A percentile compares a stretch with the other conserved stretches of the same genome.
Conservation (phyloP, 2,797 vertebrate species). For the Falco concolor region DNA sequence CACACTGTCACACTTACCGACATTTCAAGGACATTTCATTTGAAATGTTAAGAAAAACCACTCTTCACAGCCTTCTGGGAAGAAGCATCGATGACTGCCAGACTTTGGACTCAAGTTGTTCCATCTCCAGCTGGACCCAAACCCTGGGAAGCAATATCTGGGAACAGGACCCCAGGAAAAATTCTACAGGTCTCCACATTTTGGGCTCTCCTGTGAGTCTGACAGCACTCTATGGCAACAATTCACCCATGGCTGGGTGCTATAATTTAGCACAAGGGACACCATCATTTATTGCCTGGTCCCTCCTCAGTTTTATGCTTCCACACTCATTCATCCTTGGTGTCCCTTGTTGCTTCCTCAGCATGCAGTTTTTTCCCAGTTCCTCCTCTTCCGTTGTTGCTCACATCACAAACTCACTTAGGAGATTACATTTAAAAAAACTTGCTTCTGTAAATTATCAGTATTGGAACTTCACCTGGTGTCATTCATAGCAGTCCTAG, state of each 20-base stretch:
- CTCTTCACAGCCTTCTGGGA: not conserved
- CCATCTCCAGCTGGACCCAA: not conserved
- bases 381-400: not conserved
- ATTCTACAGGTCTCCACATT: not conserved
- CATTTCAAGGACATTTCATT: conserved; percentile 11
- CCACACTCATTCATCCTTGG: not conserved
- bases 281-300: not conserved
- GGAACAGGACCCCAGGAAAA: not conserved
- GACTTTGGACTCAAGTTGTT: not conserved
- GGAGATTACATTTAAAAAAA: not conserved
- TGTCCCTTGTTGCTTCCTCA: not conserved
- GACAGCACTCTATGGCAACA: not conserved
- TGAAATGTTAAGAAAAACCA: not conserved
- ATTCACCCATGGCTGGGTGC: not conserved
- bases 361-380: not conserved
- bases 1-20: not conserved
- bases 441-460: not conserved
- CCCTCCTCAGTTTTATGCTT: not conserved
- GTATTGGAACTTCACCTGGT: not conserved
- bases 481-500: not conserved
- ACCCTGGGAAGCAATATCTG: not conserved
- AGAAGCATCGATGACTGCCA: not conserved
- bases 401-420: not conserved
- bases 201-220: not conserved
- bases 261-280: not conserved